phyloP scores from a whole-genome alignment of 2,888 invertebrate species.

The Liodrosophila aerea region DNA sequence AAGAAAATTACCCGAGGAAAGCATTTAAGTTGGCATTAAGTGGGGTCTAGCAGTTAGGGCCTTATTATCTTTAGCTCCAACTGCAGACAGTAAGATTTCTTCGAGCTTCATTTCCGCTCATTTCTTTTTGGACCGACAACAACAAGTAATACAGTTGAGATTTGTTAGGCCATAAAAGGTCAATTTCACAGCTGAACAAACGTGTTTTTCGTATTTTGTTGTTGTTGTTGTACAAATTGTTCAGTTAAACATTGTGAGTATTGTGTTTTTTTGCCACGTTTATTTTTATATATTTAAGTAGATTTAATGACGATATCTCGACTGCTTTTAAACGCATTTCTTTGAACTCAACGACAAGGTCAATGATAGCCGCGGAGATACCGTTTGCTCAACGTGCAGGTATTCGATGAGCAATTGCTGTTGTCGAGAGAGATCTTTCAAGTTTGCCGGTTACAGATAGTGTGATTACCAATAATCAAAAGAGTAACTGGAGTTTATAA shows the following conservation, averaged over 20 bases:
- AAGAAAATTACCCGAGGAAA: constrained; percentile 21
- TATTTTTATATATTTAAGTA: constrained; percentile 22
- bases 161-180: constrained; percentile 62
- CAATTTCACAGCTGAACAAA: constrained; percentile 71
- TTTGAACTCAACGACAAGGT: constrained; percentile 65
- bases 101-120: constrained; percentile 50
- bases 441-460: constrained; percentile 4
- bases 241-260: constrained; percentile 20
- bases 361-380: constrained; percentile 50
- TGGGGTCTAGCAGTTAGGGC: constrained; percentile 10
- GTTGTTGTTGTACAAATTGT: constrained; percentile 33
- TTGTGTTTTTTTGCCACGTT: constrained; percentile 29
- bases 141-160: constrained; percentile 17
- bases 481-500: not conserved
- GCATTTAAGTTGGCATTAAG: constrained; percentile 35
- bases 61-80: constrained; percentile 29
- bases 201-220: constrained; percentile 45
- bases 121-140: constrained; percentile 36
- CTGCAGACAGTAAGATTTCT: constrained; percentile 23
- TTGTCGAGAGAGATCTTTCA: constrained; percentile 5
- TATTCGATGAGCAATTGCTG: constrained; percentile 29
- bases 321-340: constrained; percentile 53
- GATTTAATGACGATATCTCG: constrained; percentile 41
- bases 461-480: not conserved
- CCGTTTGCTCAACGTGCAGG: constrained; percentile 35